Evolutionary conservation across 2,113 vertebrate species (phyloP).

Genomic region (Poeciliopsis occidentalis): DNA sequence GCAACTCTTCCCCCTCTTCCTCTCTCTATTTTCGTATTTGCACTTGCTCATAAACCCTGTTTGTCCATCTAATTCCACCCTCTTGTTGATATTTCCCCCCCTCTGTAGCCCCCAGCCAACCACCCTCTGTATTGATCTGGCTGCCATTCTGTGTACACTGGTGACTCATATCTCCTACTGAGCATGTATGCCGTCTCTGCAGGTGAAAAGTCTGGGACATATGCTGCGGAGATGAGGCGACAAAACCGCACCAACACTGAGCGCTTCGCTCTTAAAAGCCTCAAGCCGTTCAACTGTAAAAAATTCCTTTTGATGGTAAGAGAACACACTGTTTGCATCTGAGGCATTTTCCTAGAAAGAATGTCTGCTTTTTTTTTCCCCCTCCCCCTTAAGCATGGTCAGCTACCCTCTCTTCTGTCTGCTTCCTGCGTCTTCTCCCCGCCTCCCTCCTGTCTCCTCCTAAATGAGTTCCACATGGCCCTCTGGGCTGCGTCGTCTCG

Average conservation of each 20-base stretch:
- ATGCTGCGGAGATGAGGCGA: slow-evolving; percentile 53
- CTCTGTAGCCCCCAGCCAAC: background rate
- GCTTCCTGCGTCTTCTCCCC: slow-evolving; percentile 30
- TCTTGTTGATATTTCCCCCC: slow-evolving; percentile 33
- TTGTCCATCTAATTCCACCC: slow-evolving; percentile 51
- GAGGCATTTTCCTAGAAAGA: slow-evolving; percentile 50
- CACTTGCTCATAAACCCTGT: slow-evolving; percentile 32
- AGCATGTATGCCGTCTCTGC: slow-evolving; percentile 52
- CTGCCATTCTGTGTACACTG: slow-evolving; percentile 47
- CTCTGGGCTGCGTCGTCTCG: slow-evolving; percentile 55
- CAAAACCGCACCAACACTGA: slow-evolving; percentile 32
- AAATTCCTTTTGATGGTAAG: background rate
- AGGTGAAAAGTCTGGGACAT: slow-evolving; percentile 63
- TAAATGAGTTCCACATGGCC: slow-evolving; percentile 75
- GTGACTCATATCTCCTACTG: slow-evolving; percentile 71
- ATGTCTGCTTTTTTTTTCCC: slow-evolving; percentile 40
- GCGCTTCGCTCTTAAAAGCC: background rate
- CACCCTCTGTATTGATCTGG: slow-evolving; percentile 29
- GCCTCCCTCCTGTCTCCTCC: slow-evolving; percentile 50
- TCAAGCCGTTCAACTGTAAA: background rate
- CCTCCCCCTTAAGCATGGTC: slow-evolving; percentile 47
- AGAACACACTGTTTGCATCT: slow-evolving; percentile 29
- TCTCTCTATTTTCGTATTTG: slow-evolving; percentile 29
- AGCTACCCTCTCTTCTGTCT: slow-evolving; percentile 57
- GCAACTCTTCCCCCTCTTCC: slow-evolving; percentile 17